Percentiles rank a stretch among this genome's conserved stretches.
Evolutionary conservation across 2,113 vertebrate species (phyloP).

Genomic region (Ptyas mucosa): DNA sequence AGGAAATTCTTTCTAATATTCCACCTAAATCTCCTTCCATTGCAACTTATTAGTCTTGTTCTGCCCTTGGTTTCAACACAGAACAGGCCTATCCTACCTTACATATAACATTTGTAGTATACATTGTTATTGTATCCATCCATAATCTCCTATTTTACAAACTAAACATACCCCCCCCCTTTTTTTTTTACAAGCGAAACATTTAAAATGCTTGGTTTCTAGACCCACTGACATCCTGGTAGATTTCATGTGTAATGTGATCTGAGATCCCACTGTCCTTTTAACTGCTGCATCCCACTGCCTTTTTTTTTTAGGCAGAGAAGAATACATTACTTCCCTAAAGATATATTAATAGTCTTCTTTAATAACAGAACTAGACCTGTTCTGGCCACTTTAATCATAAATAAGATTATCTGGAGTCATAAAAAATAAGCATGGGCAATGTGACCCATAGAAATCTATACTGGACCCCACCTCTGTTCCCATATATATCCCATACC

Average conservation of each 20-base stretch:
- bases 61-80: background rate
- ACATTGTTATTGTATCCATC: background rate
- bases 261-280: background rate
- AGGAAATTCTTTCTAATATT: background rate
- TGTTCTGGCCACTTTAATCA: background rate
- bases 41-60: background rate
- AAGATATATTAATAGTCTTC: background rate
- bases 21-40: background rate
- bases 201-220: background rate
- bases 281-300: background rate
- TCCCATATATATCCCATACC: background rate
- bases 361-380: background rate
- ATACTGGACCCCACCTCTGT: background rate
- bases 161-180: background rate
- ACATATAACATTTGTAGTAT: background rate
- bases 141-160: background rate
- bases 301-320: background rate
- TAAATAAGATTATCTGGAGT: background rate
- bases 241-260: background rate
- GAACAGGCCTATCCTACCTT: background rate
- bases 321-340: background rate
- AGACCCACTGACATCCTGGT: background rate
- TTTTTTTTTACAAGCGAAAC: background rate
- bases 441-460: background rate
- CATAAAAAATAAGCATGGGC: background rate